Base-by-base conservation (phyloP, 1,140 invertebrate genomes). In the Drosophila bipectinata region DNA sequence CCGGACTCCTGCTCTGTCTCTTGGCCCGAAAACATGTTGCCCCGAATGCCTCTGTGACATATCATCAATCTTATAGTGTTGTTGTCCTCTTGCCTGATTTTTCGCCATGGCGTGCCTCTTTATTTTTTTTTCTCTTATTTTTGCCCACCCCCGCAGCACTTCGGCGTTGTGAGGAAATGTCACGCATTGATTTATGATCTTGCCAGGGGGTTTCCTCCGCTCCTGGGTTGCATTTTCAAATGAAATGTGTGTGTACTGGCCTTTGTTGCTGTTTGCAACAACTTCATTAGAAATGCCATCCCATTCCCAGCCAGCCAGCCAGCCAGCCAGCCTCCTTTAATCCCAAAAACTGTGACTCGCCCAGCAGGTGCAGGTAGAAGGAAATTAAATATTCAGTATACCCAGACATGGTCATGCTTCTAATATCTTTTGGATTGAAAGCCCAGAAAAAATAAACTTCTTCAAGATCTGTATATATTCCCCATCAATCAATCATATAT, bases 111-210 rank as follows among this genome's bases (percentile, higher is more conserved):
- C 62, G 45, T 63, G 62, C 63, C 60, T 55, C 62, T 53, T 54
- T 47, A 26, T 44, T 10, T 47, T 30, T 15, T 15, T 15, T 15
- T 15, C 15, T 15, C 24, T 58, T 30, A n/a, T 21, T 45, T 34
- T 9, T 24, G 48, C 66, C 39, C 73, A 75, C 77, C 78, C 77
- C 81, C 77, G 77, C 73, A 51, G 81, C 59, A 62, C 72, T 59
- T n/a, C 34, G 21, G 49, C 51, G 62, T 71, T 52, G 82, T 87
- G 82, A 87, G 83, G 79, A 87, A 87, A 88, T 88, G 83, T 88
- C 83, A 88, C 84, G 87, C 75, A 88, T 88, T 88, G 83, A 88
- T 88, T 88, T 88, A 88, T 88, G 83, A 68, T 69, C 48, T 60
- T 72, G 75, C 73, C 47, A 49, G 58, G 73, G 34, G 63, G 60